Evolutionary conservation across 23 tunicate genomes (phyloP), one percentile per base, ranked within the genome.

Genomic region (Corella eumyota): DNA sequence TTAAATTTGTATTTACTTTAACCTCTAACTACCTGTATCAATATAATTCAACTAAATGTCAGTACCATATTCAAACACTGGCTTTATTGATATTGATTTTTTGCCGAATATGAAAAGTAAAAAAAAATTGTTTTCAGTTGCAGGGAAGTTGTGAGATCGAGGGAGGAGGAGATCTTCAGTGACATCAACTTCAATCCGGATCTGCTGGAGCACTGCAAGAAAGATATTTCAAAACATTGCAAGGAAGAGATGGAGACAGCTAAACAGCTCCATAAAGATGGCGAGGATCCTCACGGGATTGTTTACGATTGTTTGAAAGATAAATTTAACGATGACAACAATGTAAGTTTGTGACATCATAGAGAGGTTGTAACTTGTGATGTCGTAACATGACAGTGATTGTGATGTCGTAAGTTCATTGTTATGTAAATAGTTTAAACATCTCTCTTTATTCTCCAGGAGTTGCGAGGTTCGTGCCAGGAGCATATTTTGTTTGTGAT

Each of bases 131-230:
- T n/a, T 64, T 32, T 32, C 62, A 77, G 75, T 6, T 92, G 98
- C 54, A 72, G 69, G 21, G 6, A 50, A 4, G 51, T 83, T 17
- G 73, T 92, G 27, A 29, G 9, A 5, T 83, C 76, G 40, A 75
- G 98, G 25, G 92, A 92, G 58, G 58, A 60, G 45, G 93, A 81
- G 32, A 60, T 65, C 52, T 76, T 70, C 35, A 53, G 61, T 13
- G 92, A 92, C 69, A 68, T 92, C 48, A 58, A 72, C 0, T 50
- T 92, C 0, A 76, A 92, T 34, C 87, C 84, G 6, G 72, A 70
- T 29, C 58, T 92, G 11, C 32, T 30, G 67, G 54, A 66, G 5
- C 66, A 58, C 33, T 92, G 98, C 58, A 30, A 55, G 0, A 35
- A 58, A 13, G 98, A 92, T 50, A 76, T 92, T 30, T 32, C 61